A percentile compares a stretch with the other conserved stretches of the same genome.
These are phyloP conservation scores for Pachliopta kotzebuea DNA, from an alignment of 2,888 invertebrate genomes.

Conservation along the genomic window DNA sequence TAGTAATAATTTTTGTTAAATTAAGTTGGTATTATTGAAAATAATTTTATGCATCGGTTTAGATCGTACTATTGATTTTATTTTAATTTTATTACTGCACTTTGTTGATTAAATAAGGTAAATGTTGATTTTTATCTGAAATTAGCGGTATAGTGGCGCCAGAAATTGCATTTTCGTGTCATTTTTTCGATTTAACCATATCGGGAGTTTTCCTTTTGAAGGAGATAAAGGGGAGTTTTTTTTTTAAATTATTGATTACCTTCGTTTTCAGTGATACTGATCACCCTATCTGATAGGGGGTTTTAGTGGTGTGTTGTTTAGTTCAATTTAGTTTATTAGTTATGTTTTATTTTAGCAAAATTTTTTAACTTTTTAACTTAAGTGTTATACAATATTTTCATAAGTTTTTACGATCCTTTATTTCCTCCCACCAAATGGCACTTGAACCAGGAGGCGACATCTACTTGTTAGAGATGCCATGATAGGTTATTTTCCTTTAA, in stretches of 20 bases:
- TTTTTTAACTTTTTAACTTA: slow-evolving; percentile 75
- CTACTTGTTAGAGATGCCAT: slow-evolving; percentile 54
- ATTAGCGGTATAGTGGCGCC: slow-evolving; percentile 66
- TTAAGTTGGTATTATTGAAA: slow-evolving; percentile 79
- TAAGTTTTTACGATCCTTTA: slow-evolving; percentile 73
- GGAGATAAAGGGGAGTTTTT: slow-evolving; percentile 49
- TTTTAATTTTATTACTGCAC: slow-evolving; percentile 77
- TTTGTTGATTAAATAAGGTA: slow-evolving; percentile 65
- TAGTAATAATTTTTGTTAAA: slow-evolving; percentile 76
- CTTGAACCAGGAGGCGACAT: slow-evolving; percentile 42
- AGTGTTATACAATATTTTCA: slow-evolving; percentile 78
- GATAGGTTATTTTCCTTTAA: slow-evolving; percentile 61
- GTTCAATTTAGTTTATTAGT: slow-evolving; percentile 81
- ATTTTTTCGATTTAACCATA: slow-evolving; percentile 53
- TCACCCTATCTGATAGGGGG: slow-evolving; percentile 71
- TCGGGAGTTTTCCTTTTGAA: slow-evolving; percentile 60
- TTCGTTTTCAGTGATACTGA: slow-evolving; percentile 72
- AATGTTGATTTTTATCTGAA: slow-evolving; percentile 72
- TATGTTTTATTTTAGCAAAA: slow-evolving; percentile 81
- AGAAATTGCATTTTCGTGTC: slow-evolving; percentile 72
- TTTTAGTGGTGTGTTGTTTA: slow-evolving; percentile 76
- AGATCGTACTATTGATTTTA: slow-evolving; percentile 77
- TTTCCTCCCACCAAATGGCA: slow-evolving; percentile 78
- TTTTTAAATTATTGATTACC: slow-evolving; percentile 69
- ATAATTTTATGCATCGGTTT: slow-evolving; percentile 78